These are phyloP conservation scores for Nomada ferruginata DNA, from an alignment of 2,888 invertebrate species.

Conservation along the genomic window DNA sequence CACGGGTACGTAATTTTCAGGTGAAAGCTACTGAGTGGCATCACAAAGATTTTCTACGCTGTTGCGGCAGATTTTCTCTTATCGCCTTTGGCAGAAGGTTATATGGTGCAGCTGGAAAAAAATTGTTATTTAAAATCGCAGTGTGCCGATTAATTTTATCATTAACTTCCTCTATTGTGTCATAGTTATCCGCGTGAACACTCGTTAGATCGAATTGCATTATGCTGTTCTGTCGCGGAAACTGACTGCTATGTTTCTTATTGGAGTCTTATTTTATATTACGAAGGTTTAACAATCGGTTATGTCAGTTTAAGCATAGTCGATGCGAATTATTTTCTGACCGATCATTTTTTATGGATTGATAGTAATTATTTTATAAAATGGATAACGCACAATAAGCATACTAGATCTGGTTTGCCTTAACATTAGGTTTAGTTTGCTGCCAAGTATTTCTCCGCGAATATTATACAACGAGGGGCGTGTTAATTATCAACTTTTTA, in stretches of 20 bases:
- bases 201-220: not conserved
- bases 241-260: not conserved
- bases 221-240: not conserved
- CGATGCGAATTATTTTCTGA: no score
- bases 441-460: not conserved
- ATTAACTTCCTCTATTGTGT: conserved; percentile 16
- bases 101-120: not conserved
- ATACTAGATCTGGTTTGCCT: no score
- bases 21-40: no score
- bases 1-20: no score
- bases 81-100: not conserved
- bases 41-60: no score
- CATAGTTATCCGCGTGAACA: not conserved
- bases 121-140: not conserved
- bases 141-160: conserved; percentile 41
- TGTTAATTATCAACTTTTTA: conserved; percentile 23
- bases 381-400: no score
- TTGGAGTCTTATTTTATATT: no score
- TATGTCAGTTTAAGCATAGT: no score
- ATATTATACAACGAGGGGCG: not conserved
- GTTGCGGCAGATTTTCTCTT: not conserved
- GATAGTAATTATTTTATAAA: not conserved
- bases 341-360: not conserved
- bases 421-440: not conserved
- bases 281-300: no score